Evolutionary conservation across 2,888 invertebrate species (phyloP).

Genomic region (Pristionchus fissidentatus): DNA sequence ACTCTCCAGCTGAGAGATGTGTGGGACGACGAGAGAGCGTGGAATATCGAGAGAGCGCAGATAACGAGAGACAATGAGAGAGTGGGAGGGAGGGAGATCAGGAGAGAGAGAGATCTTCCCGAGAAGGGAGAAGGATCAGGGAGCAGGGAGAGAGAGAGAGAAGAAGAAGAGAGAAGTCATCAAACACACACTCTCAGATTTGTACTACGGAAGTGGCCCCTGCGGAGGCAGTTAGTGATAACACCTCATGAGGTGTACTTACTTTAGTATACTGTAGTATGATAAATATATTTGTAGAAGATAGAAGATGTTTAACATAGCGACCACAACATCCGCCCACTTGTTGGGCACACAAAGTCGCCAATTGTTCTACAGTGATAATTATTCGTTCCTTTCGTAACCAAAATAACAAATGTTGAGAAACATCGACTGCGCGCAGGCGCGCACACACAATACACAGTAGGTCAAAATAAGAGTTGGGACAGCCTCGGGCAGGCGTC

Average conservation of each 20-base stretch:
- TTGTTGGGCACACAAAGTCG: no score
- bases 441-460: no score
- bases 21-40: background rate
- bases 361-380: no score
- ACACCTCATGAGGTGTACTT: background rate
- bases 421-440: no score
- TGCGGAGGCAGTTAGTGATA: background rate
- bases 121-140: background rate
- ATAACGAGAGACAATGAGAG: background rate
- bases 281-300: background rate
- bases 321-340: no score
- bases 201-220: background rate
- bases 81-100: background rate
- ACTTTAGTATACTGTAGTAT: background rate
- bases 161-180: constrained; percentile 13
- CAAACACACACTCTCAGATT: background rate
- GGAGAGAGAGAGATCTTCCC: background rate
- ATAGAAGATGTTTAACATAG: background rate
- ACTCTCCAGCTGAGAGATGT: constrained; percentile 29
- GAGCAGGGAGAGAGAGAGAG: background rate
- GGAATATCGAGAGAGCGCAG: constrained; percentile 3
- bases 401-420: no score
- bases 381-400: no score
- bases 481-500: background rate
- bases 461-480: background rate